These are phyloP conservation scores for Syrphus vitripennis DNA, from an alignment of 2,888 invertebrate species.

Conservation along the genomic window DNA sequence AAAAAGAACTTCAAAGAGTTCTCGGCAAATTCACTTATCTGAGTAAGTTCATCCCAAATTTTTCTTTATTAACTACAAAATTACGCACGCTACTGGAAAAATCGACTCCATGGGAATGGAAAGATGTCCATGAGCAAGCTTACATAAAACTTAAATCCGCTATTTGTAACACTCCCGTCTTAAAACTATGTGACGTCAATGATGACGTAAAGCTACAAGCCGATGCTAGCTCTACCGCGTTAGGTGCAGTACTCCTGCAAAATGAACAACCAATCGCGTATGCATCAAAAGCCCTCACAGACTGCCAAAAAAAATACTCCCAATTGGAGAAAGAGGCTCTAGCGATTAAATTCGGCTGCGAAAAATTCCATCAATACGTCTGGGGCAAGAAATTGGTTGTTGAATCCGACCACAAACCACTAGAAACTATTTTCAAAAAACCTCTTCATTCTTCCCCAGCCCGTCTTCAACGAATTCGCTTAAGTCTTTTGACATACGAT, in stretches of 20 bases:
- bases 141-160: not conserved
- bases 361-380: not conserved
- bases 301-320: not conserved
- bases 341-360: not conserved
- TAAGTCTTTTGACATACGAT: too few species aligned
- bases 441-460: too few species aligned
- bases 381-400: too few species aligned
- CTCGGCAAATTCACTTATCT: slow-evolving; percentile 22
- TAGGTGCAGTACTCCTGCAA: slow-evolving; percentile 23
- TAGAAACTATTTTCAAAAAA: too few species aligned
- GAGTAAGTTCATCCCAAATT: slow-evolving; percentile 19
- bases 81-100: not conserved
- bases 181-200: slow-evolving; percentile 23
- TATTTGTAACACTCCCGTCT: not conserved
- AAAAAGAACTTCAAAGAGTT: not conserved
- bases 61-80: not conserved
- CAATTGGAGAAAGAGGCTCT: slow-evolving; percentile 1
- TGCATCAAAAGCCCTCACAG: slow-evolving; percentile 11
- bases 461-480: too few species aligned
- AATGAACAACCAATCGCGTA: slow-evolving; percentile 4
- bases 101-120: not conserved
- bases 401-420: too few species aligned
- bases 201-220: too few species aligned
- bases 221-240: not conserved
- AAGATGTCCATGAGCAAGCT: not conserved